phyloP scores from a whole-genome alignment of 2,888 invertebrate species.

The Pinctada fucata region DNA sequence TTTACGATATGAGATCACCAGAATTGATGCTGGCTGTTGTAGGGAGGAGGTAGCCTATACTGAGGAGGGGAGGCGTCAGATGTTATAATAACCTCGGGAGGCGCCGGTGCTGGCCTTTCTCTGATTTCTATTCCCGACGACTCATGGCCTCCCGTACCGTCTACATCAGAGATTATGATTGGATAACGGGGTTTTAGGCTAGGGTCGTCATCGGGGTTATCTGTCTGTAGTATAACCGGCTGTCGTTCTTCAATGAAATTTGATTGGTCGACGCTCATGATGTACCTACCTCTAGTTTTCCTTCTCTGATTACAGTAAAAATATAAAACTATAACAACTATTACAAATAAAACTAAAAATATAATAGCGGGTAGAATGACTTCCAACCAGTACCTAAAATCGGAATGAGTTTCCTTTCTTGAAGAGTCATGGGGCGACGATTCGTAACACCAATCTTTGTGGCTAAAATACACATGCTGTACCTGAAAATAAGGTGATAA shows the following conservation, averaged over 20 bases:
- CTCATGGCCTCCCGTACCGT: neutral
- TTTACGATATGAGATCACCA: neutral
- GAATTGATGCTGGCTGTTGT: neutral
- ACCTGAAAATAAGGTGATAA: neutral
- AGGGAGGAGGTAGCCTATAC: neutral
- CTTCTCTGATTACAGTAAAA: slow-evolving; percentile 46
- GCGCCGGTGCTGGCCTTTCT: neutral
- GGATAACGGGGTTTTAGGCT: slow-evolving; percentile 56
- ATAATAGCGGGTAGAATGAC: slow-evolving; percentile 49
- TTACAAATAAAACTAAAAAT: slow-evolving; percentile 46
- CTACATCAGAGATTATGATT: slow-evolving; percentile 54
- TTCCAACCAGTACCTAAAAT: slow-evolving; percentile 49
- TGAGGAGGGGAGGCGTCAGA: neutral
- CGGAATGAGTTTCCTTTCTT: slow-evolving; percentile 19
- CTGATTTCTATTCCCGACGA: neutral
- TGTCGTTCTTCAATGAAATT: slow-evolving; percentile 62
- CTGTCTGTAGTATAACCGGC: slow-evolving; percentile 67
- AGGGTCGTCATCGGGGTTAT: slow-evolving; percentile 59
- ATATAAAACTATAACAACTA: slow-evolving; percentile 46
- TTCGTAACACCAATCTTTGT: neutral
- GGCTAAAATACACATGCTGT: neutral
- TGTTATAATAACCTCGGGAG: neutral
- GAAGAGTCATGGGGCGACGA: neutral
- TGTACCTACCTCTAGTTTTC: slow-evolving; percentile 35
- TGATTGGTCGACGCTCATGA: slow-evolving; percentile 58